Base-by-base conservation (phyloP, 2,113 vertebrate species). In the Clarias gariepinus region DNA sequence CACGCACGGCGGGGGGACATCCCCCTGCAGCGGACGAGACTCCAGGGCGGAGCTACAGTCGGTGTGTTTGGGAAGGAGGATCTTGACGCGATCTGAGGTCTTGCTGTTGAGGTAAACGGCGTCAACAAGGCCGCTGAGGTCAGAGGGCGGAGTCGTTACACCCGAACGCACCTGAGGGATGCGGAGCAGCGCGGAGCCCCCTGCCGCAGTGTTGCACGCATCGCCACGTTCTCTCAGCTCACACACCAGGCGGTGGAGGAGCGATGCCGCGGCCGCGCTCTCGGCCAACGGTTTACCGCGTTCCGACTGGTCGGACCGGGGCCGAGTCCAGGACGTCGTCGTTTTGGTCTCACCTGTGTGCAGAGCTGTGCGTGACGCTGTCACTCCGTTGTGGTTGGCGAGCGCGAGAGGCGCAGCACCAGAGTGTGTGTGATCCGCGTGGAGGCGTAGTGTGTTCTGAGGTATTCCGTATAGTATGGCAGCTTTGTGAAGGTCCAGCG, bases 401-500 rank as follows among this genome's bases (percentile, higher is more conserved):
- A 96, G 96, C 93, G 94, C 96, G 92, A 96, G 94, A 95, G 95
- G 95, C 93, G 95, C 96, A 93, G 95, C 94, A 94, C 96, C 96
- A 91, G 81, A 66, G n/a, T 95, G 94, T 96, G 96, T 96, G 96
- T 96, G 94, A 92, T 98, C 96, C 94, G 98, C 96, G 94, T 97
- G 96, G 94, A 96, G 96, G 94, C 95, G 96, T 95, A 99, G 96
- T 93, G 96, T 97, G 95, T 96, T 96, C 93, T 97, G 97, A 94
- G 98, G 97, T 96, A 99, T 99, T 95, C 98, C 98, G 96, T 99
- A 99, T 95, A 99, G 97, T 96, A 99, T 97, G 91, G 98, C 96
- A 89, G 98, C 98, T 95, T 98, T 98, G 95, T 97, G 97, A 95
- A 98, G 95, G 94, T 97, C 97, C 95, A 99, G 96, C 95, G 96